A percentile compares a stretch with the other conserved stretches of the same genome.
Conservation (phyloP, 2,113 vertebrate genomes). For the Gnathonemus echidnorhynchus region DNA sequence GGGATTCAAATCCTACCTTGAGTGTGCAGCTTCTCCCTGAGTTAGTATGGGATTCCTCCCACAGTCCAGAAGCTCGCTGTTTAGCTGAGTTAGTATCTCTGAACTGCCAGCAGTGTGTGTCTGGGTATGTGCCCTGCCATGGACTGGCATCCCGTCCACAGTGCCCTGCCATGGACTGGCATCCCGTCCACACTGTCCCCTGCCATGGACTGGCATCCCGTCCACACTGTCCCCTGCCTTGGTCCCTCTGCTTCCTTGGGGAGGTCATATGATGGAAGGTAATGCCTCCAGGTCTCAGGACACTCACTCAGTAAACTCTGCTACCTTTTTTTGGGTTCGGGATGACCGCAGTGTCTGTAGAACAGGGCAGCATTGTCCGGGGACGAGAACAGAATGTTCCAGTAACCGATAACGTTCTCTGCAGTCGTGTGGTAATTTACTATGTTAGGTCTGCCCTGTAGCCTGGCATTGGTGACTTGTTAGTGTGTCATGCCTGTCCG, state of each 20-base stretch:
- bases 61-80: neutral
- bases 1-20: neutral
- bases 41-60: neutral
- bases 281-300: neutral
- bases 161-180: too few relatives aligned
- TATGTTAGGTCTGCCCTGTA: neutral
- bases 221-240: neutral
- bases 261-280: neutral
- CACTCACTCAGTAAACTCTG: neutral
- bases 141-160: neutral
- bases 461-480: neutral
- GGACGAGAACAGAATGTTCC: neutral
- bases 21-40: neutral
- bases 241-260: neutral
- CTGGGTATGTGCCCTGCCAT: neutral
- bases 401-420: neutral
- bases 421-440: neutral
- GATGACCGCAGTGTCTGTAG: neutral
- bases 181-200: too few relatives aligned
- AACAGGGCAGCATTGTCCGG: neutral
- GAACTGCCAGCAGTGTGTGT: neutral
- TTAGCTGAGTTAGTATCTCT: neutral
- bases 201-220: too few relatives aligned
- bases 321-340: neutral
- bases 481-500: neutral